phyloP scores from a whole-genome alignment of 1,140 invertebrate genomes.

The Proctacanthus coquilletti region DNA sequence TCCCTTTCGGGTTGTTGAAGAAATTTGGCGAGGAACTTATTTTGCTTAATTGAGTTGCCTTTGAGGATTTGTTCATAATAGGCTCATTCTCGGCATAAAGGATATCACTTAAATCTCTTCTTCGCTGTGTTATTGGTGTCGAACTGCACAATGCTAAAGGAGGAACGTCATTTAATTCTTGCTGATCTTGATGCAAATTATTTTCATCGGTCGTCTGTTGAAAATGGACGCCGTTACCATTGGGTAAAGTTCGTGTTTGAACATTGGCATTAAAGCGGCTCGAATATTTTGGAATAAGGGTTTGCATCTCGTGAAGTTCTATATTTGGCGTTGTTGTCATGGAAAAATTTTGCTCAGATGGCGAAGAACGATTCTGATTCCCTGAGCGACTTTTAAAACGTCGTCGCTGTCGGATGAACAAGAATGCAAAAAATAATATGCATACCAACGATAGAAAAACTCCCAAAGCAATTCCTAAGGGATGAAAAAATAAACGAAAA shows the following conservation, averaged over 20 bases:
- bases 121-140: neutral
- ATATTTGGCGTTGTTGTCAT: conserved; percentile 18
- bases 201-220: neutral
- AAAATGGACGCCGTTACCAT: conserved; percentile 11
- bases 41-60: conserved; percentile 21
- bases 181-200: no score
- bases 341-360: conserved; percentile 23
- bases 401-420: conserved; percentile 21
- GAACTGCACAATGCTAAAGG: neutral
- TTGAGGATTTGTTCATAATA: neutral
- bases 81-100: neutral
- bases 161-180: neutral
- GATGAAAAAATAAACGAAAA: conserved; percentile 20
- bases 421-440: conserved; percentile 18
- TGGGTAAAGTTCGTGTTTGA: conserved; percentile 15
- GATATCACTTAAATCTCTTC: neutral
- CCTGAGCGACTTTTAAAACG: conserved; percentile 21
- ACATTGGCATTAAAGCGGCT: conserved; percentile 13
- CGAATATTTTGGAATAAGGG: conserved; percentile 20
- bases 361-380: conserved; percentile 20
- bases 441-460: conserved; percentile 19
- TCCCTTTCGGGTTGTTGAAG: conserved; percentile 6
- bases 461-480: conserved; percentile 25
- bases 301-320: conserved; percentile 28
- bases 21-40: conserved; percentile 15